Conservation (phyloP, 2,113 vertebrate species). For the Sylvietta virens region DNA sequence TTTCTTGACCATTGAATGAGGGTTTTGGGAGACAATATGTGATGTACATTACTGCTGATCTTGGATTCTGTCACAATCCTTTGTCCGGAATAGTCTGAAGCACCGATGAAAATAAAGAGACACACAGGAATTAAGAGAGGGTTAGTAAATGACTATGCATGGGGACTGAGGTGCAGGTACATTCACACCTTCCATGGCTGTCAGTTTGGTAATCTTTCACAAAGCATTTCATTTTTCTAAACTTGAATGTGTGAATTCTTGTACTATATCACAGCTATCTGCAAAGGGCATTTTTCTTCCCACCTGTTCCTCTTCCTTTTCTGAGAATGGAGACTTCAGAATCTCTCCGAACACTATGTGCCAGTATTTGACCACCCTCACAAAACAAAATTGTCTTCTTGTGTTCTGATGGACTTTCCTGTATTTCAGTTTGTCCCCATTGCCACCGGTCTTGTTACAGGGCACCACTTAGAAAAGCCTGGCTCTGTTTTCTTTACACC, state of each 20-base stretch:
- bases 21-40: background rate
- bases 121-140: background rate
- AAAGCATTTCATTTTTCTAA: background rate
- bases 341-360: background rate
- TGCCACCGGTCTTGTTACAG: background rate
- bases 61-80: background rate
- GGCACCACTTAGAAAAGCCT: background rate
- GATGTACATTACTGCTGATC: background rate
- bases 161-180: background rate
- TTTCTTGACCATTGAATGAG: background rate
- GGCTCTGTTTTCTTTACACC: background rate
- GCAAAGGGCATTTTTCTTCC: background rate
- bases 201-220: background rate
- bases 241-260: background rate
- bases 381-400: background rate
- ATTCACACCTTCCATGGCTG: background rate
- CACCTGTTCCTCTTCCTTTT: background rate
- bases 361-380: background rate
- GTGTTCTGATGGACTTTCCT: background rate
- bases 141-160: background rate
- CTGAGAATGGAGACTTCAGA: background rate
- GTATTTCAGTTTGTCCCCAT: background rate
- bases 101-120: background rate
- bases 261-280: background rate
- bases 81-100: background rate